Conservation (phyloP, 1,140 invertebrate species). For the Drosophila paulistorum region DNA sequence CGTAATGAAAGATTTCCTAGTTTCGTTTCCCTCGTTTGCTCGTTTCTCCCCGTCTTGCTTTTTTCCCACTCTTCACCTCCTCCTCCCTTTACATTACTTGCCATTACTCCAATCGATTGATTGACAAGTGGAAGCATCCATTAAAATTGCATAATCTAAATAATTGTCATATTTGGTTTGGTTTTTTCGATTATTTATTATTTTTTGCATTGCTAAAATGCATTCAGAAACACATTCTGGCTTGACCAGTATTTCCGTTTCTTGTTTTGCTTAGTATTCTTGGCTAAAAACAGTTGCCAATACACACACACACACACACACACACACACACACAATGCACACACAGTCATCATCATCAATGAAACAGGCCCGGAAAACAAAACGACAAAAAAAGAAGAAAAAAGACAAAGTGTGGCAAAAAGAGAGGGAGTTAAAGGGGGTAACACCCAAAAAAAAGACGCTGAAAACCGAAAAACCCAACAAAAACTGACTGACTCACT, state of each 20-base stretch:
- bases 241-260: conserved; percentile 6
- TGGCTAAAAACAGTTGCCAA: conserved; percentile 10
- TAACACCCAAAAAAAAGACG: background rate
- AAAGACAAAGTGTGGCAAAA: background rate
- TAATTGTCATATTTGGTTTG: background rate
- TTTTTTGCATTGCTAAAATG: background rate
- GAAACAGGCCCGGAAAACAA: conserved; percentile 4
- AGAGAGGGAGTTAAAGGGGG: background rate
- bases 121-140: background rate
- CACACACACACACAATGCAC: background rate
- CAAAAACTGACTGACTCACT: conserved; percentile 7
- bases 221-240: background rate
- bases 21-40: too few species aligned
- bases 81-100: too few species aligned
- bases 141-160: conserved; percentile 4
- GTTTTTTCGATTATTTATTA: background rate
- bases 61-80: too few species aligned
- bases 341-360: conserved; percentile 3
- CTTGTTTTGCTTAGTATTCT: conserved; percentile 3
- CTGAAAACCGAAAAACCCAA: conserved; percentile 6
- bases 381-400: background rate
- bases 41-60: too few species aligned
- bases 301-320: background rate
- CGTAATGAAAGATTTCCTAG: too few species aligned
- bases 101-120: background rate